These are phyloP conservation scores for Phaethornis superciliosus DNA, from an alignment of 2,113 vertebrate species.

Conservation along the genomic window DNA sequence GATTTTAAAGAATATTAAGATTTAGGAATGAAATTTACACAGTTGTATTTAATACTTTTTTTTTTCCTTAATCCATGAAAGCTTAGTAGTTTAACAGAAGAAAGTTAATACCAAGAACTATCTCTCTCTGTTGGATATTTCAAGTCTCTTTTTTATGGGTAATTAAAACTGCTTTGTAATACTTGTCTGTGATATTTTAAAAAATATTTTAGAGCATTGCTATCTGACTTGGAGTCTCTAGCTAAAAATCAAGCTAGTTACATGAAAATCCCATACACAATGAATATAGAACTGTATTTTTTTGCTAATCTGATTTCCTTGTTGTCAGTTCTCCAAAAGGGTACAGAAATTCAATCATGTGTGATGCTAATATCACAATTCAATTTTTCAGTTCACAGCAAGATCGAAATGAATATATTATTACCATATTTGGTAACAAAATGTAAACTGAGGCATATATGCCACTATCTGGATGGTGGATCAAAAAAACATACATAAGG, in stretches of 20 bases:
- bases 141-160: background rate
- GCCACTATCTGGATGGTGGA: background rate
- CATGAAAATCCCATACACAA: background rate
- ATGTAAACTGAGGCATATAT: background rate
- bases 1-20: conserved; percentile 1
- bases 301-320: background rate
- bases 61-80: background rate
- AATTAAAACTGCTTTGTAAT: background rate
- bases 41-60: background rate
- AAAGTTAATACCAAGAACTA: background rate
- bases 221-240: background rate
- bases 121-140: background rate
- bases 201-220: background rate
- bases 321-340: background rate
- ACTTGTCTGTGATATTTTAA: background rate
- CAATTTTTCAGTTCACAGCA: background rate
- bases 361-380: background rate
- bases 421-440: background rate
- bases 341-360: background rate
- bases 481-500: background rate
- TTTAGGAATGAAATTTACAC: conserved; percentile 3
- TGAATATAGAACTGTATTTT: background rate
- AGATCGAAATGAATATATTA: background rate
- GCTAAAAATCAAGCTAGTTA: background rate
- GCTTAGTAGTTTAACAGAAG: background rate